Base-by-base conservation (phyloP, 1,140 invertebrate genomes). In the Pachypsylla venusta region DNA sequence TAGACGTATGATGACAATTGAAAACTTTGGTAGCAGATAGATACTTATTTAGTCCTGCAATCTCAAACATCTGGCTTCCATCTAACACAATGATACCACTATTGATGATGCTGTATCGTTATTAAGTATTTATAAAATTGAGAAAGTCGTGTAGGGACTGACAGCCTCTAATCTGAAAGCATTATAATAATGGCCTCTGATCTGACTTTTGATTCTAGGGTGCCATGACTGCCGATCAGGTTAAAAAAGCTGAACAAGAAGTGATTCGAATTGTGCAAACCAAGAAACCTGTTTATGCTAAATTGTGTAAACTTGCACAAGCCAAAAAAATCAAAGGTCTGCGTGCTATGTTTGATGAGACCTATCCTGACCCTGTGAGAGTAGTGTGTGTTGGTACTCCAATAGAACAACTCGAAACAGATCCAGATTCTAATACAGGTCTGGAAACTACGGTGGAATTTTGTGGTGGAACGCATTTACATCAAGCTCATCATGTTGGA, bases 311-410 rank as follows among this genome's bases (percentile, higher is more conserved):
- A 39, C 75, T 98, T 39, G 78, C 77, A 53, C 71, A 85, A 58
- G 94, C 97, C 13, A 97, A 96, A 75, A 83, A 83, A 59, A 91
- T 99, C 63, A 82, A 89, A 64, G 97, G 97, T 1, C 75, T 99
- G 16, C 82, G 96, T 62, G 96, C 97, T 25, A 94, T 99, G 72
- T 99, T 99, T 76, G 94, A 95, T 74, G 97, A 99, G 58, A 87
- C 91, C 2, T 99, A 99, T 74, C 97, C 97, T 0, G 96, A 99
- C 77, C 96, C 96, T 22, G 97, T 99, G 1, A 79, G 97, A 67
- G 85, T 99, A 14, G 90, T 99, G 13, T 91, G 89, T 55, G 83
- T 99, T 64, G 96, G 97, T 14, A 79, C 94, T 56, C 82, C 93
- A 1, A 84, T 99, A 16, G 92, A 98, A 64, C 78, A 91, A 30